Base-by-base conservation (phyloP, 2,113 vertebrate genomes). In the Megalops atlanticus region DNA sequence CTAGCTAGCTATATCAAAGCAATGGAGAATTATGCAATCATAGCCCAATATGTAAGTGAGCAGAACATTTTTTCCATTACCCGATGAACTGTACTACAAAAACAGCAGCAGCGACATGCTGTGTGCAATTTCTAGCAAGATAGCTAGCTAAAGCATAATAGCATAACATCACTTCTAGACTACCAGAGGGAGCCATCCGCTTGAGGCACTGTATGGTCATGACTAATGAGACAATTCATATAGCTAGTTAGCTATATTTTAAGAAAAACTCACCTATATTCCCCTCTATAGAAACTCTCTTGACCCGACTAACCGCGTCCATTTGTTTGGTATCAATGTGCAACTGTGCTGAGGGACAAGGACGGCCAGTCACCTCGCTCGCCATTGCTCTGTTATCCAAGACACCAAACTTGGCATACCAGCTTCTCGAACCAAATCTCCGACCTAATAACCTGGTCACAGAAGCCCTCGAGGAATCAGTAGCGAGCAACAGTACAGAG, bases 281-380 rank as follows among this genome's bases (percentile, higher is more conserved):
- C 8, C 93, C 94, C 80, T 95, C 94, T 3, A 95, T 89, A 24
- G 94, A 94, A 31, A 95, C 91, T 69, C 94, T 92, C 83, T 86
- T 94, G 14, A 93, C 85, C 33, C 74, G 82, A 41, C n/a, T 38
- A 45, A 40, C 3, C 40, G 16, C 47, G 36, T 80, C 74, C 40
- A 41, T 2, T 40, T 81, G 40, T 38, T 15, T n/a, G 36, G 64
- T 27, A 54, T 52, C 35, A 18, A n/a, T 36, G n/a, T 16, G 43
- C 31, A 49, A 41, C 41, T 77, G 16, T 21, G 43, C 40, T 43
- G 69, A 68, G 15, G 82, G 68, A 1, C 21, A 4, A 14, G 31
- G 2, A 14, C 10, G n/a, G 24, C 0, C 80, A 1, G 27, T 36
- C 31, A 33, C 58, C 18, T 18, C 73, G 0, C 24, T 54, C 3